A percentile compares a stretch with the other conserved stretches of the same genome.
Conservation (phyloP, 2,113 vertebrate species). For the Turnix velox region DNA sequence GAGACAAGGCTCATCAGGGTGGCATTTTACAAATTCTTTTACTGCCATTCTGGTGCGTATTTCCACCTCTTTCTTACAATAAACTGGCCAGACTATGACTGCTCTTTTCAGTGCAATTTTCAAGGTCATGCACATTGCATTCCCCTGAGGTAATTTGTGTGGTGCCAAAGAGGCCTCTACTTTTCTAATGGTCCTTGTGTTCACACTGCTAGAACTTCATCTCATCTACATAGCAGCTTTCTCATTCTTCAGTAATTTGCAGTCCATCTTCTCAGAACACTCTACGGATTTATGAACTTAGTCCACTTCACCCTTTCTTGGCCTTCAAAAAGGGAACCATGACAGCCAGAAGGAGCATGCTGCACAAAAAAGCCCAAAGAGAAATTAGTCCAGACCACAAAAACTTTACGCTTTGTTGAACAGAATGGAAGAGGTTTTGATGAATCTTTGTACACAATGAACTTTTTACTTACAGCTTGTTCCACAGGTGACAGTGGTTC, state of each 20-base stretch:
- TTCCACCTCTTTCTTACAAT: constrained; percentile 49
- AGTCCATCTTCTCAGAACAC: not conserved
- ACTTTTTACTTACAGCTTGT: not conserved
- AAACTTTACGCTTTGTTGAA: not conserved
- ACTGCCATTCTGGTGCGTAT: not conserved
- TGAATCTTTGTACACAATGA: not conserved
- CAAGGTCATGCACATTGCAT: constrained; percentile 23
- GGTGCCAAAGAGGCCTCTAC: not conserved
- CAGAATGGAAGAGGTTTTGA: not conserved
- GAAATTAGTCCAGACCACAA: not conserved
- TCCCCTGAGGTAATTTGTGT: constrained; percentile 17
- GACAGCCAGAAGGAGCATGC: not conserved
- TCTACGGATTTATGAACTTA: constrained; percentile 1
- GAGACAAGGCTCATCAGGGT: constrained; percentile 49
- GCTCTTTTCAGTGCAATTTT: constrained; percentile 58
- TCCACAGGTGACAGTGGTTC: not conserved
- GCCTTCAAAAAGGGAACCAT: not conserved
- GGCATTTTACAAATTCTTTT: constrained; percentile 18
- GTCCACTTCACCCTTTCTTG: not conserved
- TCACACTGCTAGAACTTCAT: not conserved
- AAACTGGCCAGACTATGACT: constrained; percentile 9
- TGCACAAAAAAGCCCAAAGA: not conserved
- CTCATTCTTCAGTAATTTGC: constrained; percentile 23
- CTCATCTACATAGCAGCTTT: not conserved
- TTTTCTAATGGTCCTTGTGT: not conserved